Percentiles rank a stretch among this genome's conserved stretches.
phyloP scores from a whole-genome alignment of 2,113 vertebrate species.

The Callaeas wilsoni region DNA sequence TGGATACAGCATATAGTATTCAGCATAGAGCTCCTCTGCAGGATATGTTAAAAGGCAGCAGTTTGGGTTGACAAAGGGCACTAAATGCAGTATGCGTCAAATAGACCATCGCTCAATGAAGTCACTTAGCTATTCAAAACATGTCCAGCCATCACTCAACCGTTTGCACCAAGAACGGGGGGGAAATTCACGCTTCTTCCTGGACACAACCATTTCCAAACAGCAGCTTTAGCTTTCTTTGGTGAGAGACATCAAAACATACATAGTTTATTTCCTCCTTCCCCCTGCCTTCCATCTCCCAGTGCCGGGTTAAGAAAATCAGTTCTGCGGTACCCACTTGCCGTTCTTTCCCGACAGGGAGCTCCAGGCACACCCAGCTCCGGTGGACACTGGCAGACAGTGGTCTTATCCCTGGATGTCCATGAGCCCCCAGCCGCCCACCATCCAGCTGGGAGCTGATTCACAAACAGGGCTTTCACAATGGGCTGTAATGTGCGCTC shows the following conservation, averaged over 20 bases:
- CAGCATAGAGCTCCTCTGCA: conserved; percentile 79
- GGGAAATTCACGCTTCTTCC: conserved; percentile 18
- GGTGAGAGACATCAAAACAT: conserved; percentile 36
- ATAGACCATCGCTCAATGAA: conserved; percentile 83
- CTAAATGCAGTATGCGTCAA: conserved; percentile 87
- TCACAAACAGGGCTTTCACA: conserved; percentile 23
- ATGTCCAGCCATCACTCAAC: conserved; percentile 82
- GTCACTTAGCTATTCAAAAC: conserved; percentile 86
- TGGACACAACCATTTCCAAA: conserved; percentile 45
- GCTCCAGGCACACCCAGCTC: conserved; percentile 42
- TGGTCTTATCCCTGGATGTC: neutral
- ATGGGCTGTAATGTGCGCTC: neutral
- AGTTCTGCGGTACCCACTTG: conserved; percentile 57
- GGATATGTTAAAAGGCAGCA: conserved; percentile 75
- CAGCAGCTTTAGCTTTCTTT: conserved; percentile 46
- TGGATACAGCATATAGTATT: conserved; percentile 75
- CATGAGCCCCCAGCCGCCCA: neutral
- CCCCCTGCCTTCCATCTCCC: neutral
- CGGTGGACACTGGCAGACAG: neutral
- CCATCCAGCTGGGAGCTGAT: neutral
- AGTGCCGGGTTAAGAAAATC: conserved; percentile 32
- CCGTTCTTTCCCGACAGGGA: neutral
- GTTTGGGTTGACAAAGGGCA: conserved; percentile 80
- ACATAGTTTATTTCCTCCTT: conserved; percentile 14
- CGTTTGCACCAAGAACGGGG: conserved; percentile 74